These are phyloP conservation scores for Himalopsyche phryganea DNA, from an alignment of 1,140 invertebrate species.

Conservation along the genomic window DNA sequence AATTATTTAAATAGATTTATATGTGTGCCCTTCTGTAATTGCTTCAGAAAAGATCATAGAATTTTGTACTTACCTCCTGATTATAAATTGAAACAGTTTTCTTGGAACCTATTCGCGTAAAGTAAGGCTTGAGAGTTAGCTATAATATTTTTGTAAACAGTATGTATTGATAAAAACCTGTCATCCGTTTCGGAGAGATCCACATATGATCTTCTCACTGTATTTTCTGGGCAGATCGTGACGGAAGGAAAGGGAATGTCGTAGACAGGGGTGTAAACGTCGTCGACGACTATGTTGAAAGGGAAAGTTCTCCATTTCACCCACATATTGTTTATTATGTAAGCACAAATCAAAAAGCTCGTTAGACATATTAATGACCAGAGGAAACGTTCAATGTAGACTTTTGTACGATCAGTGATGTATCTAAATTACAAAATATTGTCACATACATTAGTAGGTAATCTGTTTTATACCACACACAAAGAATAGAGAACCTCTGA, in stretches of 20 bases:
- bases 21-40: no score
- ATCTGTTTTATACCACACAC: no score
- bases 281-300: conserved; percentile 48
- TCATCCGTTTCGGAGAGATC: conserved; percentile 12
- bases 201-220: conserved; percentile 40
- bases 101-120: no score
- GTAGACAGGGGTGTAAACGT: conserved; percentile 45
- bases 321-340: conserved; percentile 42
- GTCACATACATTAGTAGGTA: no score
- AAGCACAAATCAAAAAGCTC: conserved; percentile 42
- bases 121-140: no score
- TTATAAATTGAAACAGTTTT: no score
- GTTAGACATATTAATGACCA: conserved; percentile 43
- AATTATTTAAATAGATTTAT: no score
- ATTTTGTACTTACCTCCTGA: no score
- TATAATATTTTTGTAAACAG: no score
- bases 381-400: conserved; percentile 38
- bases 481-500: no score
- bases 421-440: conserved; percentile 37
- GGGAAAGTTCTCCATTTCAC: conserved; percentile 43
- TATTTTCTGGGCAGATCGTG: conserved; percentile 45
- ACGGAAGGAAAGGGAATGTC: conserved; percentile 49
- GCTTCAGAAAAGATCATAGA: no score
- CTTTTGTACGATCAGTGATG: conserved; percentile 44
- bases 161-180: conserved; percentile 9